phyloP scores from a whole-genome alignment of 2,797 vertebrate genomes.

The Lepidocolaptes lacrymiger region DNA sequence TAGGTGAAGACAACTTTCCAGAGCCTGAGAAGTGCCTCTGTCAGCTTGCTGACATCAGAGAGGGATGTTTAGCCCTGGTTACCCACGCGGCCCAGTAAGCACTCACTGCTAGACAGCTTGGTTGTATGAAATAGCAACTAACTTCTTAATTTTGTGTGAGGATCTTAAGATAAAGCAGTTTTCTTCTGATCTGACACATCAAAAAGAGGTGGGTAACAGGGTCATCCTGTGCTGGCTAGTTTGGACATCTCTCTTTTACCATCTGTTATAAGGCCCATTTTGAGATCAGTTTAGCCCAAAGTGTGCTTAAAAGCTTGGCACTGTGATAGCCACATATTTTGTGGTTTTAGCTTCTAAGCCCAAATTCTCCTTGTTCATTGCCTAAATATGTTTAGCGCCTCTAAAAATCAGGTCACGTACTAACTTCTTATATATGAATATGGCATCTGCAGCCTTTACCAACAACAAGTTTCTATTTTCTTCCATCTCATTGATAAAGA shows the following conservation, averaged over 20 bases:
- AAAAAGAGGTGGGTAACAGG: not conserved
- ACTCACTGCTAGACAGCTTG: not conserved
- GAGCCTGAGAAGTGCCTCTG: not conserved
- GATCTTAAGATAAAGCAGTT: not conserved
- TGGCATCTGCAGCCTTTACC: conserved; percentile 70
- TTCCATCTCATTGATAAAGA: conserved; percentile 71
- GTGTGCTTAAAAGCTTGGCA: conserved; percentile 39
- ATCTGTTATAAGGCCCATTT: not conserved
- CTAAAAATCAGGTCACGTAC: conserved; percentile 71
- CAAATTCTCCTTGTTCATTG: conserved; percentile 53
- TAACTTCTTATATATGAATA: conserved; percentile 69
- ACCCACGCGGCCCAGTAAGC: not conserved
- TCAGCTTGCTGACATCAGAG: not conserved
- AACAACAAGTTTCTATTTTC: conserved; percentile 73
- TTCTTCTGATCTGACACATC: not conserved
- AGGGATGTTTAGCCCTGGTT: not conserved
- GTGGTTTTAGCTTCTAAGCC: conserved; percentile 41
- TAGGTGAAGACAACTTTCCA: not conserved
- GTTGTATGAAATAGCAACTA: not conserved
- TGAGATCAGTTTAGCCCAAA: conserved; percentile 12
- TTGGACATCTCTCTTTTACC: not conserved
- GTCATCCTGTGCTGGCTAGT: not conserved
- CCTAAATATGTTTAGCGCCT: conserved; percentile 33
- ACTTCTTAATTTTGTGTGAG: not conserved
- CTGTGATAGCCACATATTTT: not conserved